Evolutionary conservation across 1,140 invertebrate species (phyloP), one percentile per base, ranked within the genome.

Genomic region (Drosophila fuyamai): DNA sequence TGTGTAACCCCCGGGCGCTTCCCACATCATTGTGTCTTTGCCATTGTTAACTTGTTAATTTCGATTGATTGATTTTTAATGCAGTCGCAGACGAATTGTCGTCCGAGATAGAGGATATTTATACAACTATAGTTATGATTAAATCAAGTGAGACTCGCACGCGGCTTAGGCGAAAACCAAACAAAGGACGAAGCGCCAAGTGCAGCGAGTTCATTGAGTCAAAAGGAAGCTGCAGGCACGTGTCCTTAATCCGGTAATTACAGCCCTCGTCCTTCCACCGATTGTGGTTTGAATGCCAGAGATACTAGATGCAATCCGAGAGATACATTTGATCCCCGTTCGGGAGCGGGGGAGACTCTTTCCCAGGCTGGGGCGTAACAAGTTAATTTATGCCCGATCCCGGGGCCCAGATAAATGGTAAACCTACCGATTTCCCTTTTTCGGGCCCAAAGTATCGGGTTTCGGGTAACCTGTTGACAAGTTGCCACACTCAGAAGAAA

Each of bases 211-310:
- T 47, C 81, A 58, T 54, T 60, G 62, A 86, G 83, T 86, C 83
- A 86, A 88, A 88, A 73, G 83, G 83, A 89, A 80, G 83, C 81
- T 53, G 86, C 66, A 56, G 84, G 84, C 84, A 88, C 84, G 84
- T 89, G 84, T 89, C 84, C 84, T 79, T 89, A 84, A 89, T 89
- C 84, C 84, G 84, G 84, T 89, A 89, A 89, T 89, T 89, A 89
- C 80, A 51, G 70, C 74, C 58, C 57, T 43, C 68, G 36, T 23
- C 48, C 65, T 53, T 56, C 43, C 57, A 13, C 38, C 67, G 50
- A 51, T 85, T 86, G 82, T 76, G 76, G 79, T 79, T 71, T 67
- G 56, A 71, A 74, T 65, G 66, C 51, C 50, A 38, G 16, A 61
- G 54, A 73, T 63, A 62, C 23, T 36, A 74, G 68, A 75, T 75